These are phyloP conservation scores for Operophtera brumata DNA, from an alignment of 2,888 invertebrate species.

Conservation along the genomic window DNA sequence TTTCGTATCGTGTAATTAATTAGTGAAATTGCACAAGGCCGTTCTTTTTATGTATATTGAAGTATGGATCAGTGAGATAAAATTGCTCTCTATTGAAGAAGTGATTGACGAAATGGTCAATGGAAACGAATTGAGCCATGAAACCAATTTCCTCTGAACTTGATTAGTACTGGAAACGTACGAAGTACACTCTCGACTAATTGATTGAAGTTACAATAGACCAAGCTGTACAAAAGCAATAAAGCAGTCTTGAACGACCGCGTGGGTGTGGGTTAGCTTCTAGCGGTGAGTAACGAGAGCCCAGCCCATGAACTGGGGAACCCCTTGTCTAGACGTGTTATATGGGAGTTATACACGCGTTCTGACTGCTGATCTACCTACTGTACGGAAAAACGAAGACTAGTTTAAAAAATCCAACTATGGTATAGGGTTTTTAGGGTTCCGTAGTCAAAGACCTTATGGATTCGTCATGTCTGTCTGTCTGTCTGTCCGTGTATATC, in stretches of 20 bases:
- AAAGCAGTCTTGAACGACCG: slow-evolving; percentile 18
- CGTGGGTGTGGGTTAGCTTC: slow-evolving; percentile 21
- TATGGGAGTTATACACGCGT: slow-evolving; percentile 18
- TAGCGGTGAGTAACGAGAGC: slow-evolving; percentile 18
- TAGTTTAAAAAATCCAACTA: too few relatives aligned
- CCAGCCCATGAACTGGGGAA: slow-evolving; percentile 24
- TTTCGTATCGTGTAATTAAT: too few relatives aligned
- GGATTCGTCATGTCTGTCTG: too few relatives aligned
- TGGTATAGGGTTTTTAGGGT: too few relatives aligned
- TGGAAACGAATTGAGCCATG: slow-evolving; percentile 16
- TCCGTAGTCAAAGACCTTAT: too few relatives aligned
- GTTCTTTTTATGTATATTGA: too few relatives aligned
- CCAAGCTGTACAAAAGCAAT: slow-evolving; percentile 6
- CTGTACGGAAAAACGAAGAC: not conserved
- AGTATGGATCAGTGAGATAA: too few relatives aligned
- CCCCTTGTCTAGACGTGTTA: slow-evolving; percentile 25
- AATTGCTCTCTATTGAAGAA: slow-evolving; percentile 5
- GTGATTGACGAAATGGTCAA: slow-evolving; percentile 6
- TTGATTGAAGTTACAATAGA: slow-evolving; percentile 15
- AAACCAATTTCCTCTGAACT: slow-evolving; percentile 8
- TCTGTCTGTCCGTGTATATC: too few relatives aligned
- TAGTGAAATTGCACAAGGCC: too few relatives aligned
- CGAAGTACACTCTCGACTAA: slow-evolving; percentile 8
- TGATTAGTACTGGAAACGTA: too few relatives aligned
- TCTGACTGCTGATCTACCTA: not conserved